Percentiles rank a stretch among this genome's conserved stretches.
Evolutionary conservation across 2,113 vertebrate genomes (phyloP).

Genomic region (Bettongia penicillata): DNA sequence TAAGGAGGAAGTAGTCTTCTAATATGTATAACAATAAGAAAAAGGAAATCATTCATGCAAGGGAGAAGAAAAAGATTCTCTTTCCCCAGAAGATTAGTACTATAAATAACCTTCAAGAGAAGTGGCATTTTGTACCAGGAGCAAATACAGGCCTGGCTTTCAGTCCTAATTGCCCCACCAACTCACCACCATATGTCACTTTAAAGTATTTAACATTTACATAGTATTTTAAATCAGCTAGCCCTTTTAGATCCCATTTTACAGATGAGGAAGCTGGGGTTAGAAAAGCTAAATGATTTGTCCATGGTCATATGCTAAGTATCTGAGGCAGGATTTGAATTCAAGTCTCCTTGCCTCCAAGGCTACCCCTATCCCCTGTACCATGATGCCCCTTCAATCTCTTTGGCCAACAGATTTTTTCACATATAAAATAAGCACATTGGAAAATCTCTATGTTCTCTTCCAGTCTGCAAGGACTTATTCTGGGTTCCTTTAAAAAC

Average conservation of each 20-base stretch:
- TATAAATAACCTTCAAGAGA: neutral
- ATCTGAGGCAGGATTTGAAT: too few species aligned
- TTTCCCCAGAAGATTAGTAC: neutral
- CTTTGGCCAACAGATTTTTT: too few species aligned
- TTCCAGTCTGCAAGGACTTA: too few species aligned
- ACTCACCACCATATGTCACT: neutral
- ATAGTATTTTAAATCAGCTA: neutral
- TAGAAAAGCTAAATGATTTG: too few species aligned
- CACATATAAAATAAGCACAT: too few species aligned
- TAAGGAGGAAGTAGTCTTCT: neutral
- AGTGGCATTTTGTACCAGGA: neutral
- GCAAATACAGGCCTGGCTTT: neutral
- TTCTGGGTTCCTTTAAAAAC: too few species aligned
- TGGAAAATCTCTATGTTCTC: too few species aligned
- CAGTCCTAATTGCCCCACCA: neutral
- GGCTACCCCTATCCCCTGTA: too few species aligned
- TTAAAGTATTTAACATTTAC: neutral
- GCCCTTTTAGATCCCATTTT: neutral
- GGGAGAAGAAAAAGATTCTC: neutral
- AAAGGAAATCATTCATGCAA: neutral
- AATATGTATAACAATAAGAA: neutral
- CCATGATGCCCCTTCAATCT: too few species aligned
- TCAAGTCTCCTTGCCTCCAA: too few species aligned
- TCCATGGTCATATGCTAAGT: too few species aligned
- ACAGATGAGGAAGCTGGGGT: too few species aligned